phyloP scores from a whole-genome alignment of 2,888 invertebrate species.

The Sepioteuthis lessoniana region DNA sequence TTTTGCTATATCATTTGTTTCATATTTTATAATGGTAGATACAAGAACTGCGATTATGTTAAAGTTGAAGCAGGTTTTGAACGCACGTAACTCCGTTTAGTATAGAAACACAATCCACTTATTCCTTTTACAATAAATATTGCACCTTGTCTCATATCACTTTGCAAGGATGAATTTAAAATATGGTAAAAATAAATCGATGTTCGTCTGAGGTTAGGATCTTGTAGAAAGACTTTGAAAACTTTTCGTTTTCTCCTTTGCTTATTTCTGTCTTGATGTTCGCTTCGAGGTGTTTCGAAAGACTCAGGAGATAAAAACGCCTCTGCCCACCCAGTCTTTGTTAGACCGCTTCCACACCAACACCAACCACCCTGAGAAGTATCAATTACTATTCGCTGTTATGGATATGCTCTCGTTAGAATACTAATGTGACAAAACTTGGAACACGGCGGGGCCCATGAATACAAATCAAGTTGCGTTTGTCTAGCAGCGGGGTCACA shows the following conservation, averaged over 20 bases:
- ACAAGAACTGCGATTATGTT: no score
- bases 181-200: not conserved
- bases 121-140: no score
- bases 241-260: not conserved
- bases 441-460: not conserved
- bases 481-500: not conserved
- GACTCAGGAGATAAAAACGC: not conserved
- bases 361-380: not conserved
- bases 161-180: not conserved
- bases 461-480: not conserved
- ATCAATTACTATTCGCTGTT: not conserved
- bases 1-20: no score
- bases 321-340: not conserved
- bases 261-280: not conserved
- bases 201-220: not conserved
- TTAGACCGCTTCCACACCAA: not conserved
- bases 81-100: no score
- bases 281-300: not conserved
- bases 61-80: no score
- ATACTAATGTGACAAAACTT: conserved; percentile 23
- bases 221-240: not conserved
- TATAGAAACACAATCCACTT: no score
- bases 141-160: no score
- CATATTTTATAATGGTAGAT: no score
- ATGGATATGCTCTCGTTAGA: not conserved